Base-by-base conservation (phyloP, 2,797 vertebrate genomes). In the Clarias platycephalus region DNA sequence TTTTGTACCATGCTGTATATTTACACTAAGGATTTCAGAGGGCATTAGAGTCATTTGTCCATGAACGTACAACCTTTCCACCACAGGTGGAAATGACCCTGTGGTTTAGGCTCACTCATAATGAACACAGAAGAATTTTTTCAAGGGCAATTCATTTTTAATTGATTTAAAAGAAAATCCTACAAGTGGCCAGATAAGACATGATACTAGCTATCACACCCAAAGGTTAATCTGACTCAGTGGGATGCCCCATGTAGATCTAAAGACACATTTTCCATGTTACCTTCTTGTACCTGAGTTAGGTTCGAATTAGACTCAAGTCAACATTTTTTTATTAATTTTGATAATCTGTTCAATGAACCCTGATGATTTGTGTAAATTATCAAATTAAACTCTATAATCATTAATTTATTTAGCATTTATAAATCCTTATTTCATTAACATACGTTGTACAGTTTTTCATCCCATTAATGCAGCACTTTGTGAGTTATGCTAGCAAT, bases 141-240 rank as follows among this genome's bases (percentile, higher is more conserved):
- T 28, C 20, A 12, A 4, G 26, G 18, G 4, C 12, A 6, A 34
- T 62, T 62, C 24, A 2, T 62, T 63, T 62, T 62, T n/a, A 10
- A 55, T 58, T 57, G 34, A 81, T 40, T 72, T 44, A 74, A 26
- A 20, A 44, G 55, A 81, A 60, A 57, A 58, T 40, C 15, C 26
- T 26, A 13, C 3, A 18, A 57, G 64, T 57, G 44, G 70, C 60
- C 64, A 77, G 2, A 78, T 63, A 72, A 79, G 77, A n/a, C 2
- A 8, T 77, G 16, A 31, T 55, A 16, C n/a, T 31, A 63, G 7
- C n/a, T 57, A 75, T 75, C 60, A 75, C 26, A 20, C 78, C 57
- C 55, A 77, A 68, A n/a, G n/a, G 49, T 20, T 82, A 49, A 37
- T 82, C n/a, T 85, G 70, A 85, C 79, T 85, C 79, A 81, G 34